phyloP scores from a whole-genome alignment of 2,888 invertebrate species.

The Drosophila borealis region DNA sequence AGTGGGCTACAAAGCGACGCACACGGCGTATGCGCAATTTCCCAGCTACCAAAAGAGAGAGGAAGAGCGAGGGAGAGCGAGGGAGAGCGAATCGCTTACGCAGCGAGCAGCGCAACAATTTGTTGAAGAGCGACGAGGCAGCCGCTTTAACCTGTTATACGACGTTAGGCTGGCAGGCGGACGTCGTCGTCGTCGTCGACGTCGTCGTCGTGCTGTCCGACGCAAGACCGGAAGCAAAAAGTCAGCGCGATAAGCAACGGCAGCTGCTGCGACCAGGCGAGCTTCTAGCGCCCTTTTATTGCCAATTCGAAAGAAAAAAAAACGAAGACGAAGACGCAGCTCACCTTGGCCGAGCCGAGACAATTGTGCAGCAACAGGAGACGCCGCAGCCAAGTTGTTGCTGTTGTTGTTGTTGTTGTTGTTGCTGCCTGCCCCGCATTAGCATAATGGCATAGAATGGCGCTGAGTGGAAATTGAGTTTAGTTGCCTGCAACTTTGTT shows the following conservation, averaged over 20 bases:
- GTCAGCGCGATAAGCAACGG: slow-evolving; percentile 74
- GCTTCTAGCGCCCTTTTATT: slow-evolving; percentile 57
- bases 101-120: slow-evolving; percentile 74
- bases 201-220: slow-evolving; percentile 48
- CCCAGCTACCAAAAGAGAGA: slow-evolving; percentile 3
- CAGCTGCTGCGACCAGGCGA: slow-evolving; percentile 30
- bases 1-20: slow-evolving; percentile 60
- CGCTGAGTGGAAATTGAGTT: slow-evolving; percentile 65
- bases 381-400: slow-evolving; percentile 8
- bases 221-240: slow-evolving; percentile 71
- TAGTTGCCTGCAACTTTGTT: slow-evolving; percentile 42
- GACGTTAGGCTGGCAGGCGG: slow-evolving; percentile 31
- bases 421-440: slow-evolving; percentile 52
- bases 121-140: slow-evolving; percentile 65
- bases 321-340: slow-evolving; percentile 32
- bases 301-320: slow-evolving; percentile 31
- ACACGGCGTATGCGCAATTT: slow-evolving; percentile 76
- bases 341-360: slow-evolving; percentile 54
- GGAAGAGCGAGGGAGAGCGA: slow-evolving; percentile 4
- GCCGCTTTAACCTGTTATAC: slow-evolving; percentile 48
- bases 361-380: slow-evolving; percentile 49
- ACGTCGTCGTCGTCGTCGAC: slow-evolving; percentile 10
- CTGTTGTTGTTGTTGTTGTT: neutral
- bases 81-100: slow-evolving; percentile 48
- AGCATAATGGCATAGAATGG: slow-evolving; percentile 74